Conservation (phyloP, 1,140 invertebrate species). For the Delia radicum region DNA sequence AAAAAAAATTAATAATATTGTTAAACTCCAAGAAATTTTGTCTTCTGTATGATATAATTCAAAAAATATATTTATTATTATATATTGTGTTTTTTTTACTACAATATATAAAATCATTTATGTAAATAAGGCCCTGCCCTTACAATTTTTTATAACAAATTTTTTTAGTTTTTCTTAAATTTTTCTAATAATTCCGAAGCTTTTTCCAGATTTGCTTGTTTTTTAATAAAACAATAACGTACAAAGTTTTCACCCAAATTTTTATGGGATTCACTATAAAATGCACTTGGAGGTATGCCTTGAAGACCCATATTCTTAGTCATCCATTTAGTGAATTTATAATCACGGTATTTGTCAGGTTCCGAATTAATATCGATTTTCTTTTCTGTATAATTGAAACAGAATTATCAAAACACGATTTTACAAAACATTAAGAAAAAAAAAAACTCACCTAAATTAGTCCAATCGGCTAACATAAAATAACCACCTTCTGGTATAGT, state of each 20-base stretch:
- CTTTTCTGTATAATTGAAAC: conserved; percentile 54
- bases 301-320: conserved; percentile 89
- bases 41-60: too few species aligned
- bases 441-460: conserved; percentile 63
- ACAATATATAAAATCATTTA: too few species aligned
- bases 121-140: too few species aligned
- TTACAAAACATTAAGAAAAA: neutral
- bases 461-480: conserved; percentile 94
- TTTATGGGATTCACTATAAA: conserved; percentile 85
- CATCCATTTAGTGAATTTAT: conserved; percentile 93
- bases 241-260: conserved; percentile 84
- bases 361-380: conserved; percentile 69
- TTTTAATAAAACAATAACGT: conserved; percentile 92
- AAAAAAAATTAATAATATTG: too few species aligned
- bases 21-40: too few species aligned
- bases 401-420: neutral
- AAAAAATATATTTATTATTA: too few species aligned
- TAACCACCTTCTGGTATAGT: conserved; percentile 95
- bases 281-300: conserved; percentile 91
- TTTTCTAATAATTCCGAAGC: conserved; percentile 58
- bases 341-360: conserved; percentile 77
- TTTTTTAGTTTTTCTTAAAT: conserved; percentile 19
- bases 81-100: too few species aligned
- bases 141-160: neutral
- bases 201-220: conserved; percentile 74